Conservation (phyloP, 2,113 vertebrate genomes). For the Podilymbus podiceps region DNA sequence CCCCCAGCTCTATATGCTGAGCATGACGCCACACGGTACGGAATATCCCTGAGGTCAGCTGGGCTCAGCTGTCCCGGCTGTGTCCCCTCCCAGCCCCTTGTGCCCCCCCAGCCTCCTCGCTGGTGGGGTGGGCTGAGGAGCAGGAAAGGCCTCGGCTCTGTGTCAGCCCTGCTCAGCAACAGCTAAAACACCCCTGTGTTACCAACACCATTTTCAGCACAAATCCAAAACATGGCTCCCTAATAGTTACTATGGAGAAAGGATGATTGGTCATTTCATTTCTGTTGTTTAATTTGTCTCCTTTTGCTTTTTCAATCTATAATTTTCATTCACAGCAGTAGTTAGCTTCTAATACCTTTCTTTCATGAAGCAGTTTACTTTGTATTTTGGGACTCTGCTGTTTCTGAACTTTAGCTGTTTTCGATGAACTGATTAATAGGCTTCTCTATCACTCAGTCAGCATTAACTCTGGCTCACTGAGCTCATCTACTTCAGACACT, state of each 20-base stretch:
- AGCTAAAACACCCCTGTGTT: neutral
- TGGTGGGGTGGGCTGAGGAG: accelerated
- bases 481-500: neutral
- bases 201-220: neutral
- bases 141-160: neutral
- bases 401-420: neutral
- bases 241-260: neutral
- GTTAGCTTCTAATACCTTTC: neutral
- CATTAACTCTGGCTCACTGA: neutral
- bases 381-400: neutral
- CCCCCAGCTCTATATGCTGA: neutral
- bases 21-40: too few species aligned
- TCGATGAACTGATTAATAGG: neutral
- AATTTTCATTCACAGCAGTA: neutral
- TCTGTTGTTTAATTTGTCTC: neutral
- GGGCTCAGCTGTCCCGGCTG: neutral
- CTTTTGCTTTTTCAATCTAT: neutral
- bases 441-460: neutral
- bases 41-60: neutral
- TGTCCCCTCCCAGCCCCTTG: neutral
- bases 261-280: neutral
- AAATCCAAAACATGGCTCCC: neutral
- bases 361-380: neutral
- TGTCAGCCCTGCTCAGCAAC: neutral
- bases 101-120: accelerated